These are phyloP conservation scores for Trypoxylon attenuatum DNA, from an alignment of 2,888 invertebrate genomes.

Conservation along the genomic window DNA sequence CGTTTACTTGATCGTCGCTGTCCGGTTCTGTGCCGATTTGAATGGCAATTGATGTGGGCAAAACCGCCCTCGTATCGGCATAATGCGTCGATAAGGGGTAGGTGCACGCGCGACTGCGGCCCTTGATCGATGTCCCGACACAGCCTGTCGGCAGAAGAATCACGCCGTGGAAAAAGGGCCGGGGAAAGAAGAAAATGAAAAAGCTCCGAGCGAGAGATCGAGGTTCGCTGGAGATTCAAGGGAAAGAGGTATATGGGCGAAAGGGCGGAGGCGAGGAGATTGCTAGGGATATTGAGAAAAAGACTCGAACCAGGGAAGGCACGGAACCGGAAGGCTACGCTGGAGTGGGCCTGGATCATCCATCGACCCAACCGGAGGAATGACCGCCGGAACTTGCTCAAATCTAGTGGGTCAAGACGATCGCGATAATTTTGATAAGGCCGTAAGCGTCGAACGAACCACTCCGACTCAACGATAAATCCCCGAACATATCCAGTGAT, in stretches of 20 bases:
- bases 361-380: constrained; percentile 10
- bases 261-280: constrained; percentile 5
- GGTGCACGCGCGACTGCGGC: no score
- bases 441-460: constrained; percentile 16
- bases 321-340: no score
- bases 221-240: neutral
- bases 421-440: constrained; percentile 28
- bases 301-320: constrained; percentile 21
- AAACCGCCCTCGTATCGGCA: constrained; percentile 64
- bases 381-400: constrained; percentile 15
- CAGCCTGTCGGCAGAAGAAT: constrained; percentile 17
- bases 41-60: constrained; percentile 67
- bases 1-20: constrained; percentile 11
- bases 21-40: constrained; percentile 59
- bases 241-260: neutral
- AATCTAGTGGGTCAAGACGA: constrained; percentile 21
- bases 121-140: constrained; percentile 52
- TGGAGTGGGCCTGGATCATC: constrained; percentile 18
- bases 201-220: neutral
- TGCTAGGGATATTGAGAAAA: neutral
- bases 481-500: neutral
- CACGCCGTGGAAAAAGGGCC: neutral
- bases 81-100: constrained; percentile 60
- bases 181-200: neutral
- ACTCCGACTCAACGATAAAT: constrained; percentile 13